Base-by-base conservation (phyloP, 2,888 invertebrate species). In the Coremacera marginata region DNA sequence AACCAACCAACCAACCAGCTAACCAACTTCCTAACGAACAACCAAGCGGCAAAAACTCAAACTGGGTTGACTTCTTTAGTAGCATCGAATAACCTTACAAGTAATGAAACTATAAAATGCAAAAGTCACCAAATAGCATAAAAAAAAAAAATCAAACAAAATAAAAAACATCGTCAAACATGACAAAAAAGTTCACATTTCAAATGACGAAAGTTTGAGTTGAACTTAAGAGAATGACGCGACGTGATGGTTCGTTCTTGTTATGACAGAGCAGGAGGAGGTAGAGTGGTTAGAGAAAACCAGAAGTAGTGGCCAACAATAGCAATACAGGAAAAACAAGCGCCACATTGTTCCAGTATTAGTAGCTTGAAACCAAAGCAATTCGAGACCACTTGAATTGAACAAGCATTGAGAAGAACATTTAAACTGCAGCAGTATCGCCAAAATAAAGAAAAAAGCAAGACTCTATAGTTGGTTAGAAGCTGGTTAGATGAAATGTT, bases 311-410 rank as follows among this genome's bases (percentile, higher is more conserved):
- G 44, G 44, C 44, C 44, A 44, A 44, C 11, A 44, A 44, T 11
- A 11, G 44, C 14, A 44, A 44, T 44, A 44, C 14, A 44, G 16
- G 25, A 1, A 62, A 37, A 57, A 52, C 75, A 75, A 70, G 75
- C 75, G 75, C 75, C 75, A 67, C 55, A 11, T 44, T 44, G n/a
- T 14, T 76, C 27, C 7, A 34, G 19, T 16, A n/a, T n/a, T n/a
- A 31, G 31, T 31, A 5, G 62, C 31, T 62, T 25, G 14, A 5
- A 63, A 19, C 27, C n/a, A 63, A 8, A n/a, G 34, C 22, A 44
- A 44, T 44, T 11, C 44, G 44, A 44, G 44, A 44, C 1, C 3
- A 44, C 37, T 67, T 19, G 22, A 44, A 37, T 19, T 49, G 44
- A 44, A 49, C 22, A 37, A 22, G 8, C 3, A 31, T 31, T 31